These are phyloP conservation scores for Octodonta nipae DNA, from an alignment of 2,888 invertebrate species.

Conservation along the genomic window DNA sequence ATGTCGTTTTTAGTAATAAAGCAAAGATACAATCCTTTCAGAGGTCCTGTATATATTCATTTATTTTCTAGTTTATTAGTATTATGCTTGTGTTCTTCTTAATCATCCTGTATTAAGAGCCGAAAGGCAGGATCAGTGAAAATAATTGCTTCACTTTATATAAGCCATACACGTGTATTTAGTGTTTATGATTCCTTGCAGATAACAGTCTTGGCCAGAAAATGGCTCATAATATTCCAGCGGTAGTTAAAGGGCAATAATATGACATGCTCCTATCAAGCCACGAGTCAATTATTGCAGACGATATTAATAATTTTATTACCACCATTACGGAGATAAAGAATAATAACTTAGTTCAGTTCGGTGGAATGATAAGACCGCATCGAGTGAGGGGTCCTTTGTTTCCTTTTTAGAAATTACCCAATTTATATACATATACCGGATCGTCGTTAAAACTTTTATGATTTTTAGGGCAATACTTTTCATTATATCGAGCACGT, in stretches of 20 bases:
- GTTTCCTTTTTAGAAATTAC: constrained; percentile 16
- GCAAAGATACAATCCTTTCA: too few relatives aligned
- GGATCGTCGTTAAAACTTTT: constrained; percentile 27
- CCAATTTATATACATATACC: constrained; percentile 21
- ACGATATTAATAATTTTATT: constrained; percentile 37
- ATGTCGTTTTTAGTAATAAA: too few relatives aligned
- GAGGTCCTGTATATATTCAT: too few relatives aligned
- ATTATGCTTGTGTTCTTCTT: too few relatives aligned
- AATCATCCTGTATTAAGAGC: too few relatives aligned
- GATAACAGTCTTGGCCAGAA: constrained; percentile 11
- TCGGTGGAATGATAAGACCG: constrained; percentile 16
- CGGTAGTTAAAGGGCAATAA: constrained; percentile 29
- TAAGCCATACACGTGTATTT: too few relatives aligned
- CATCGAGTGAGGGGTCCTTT: constrained; percentile 13
- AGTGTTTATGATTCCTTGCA: constrained; percentile 9
- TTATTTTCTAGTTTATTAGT: too few relatives aligned
- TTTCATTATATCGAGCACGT: too few relatives aligned
- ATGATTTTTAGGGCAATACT: constrained; percentile 22
- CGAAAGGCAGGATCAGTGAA: too few relatives aligned
- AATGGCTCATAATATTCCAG: constrained; percentile 16
- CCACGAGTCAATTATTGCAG: constrained; percentile 30
- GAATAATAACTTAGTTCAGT: constrained; percentile 28
- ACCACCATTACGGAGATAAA: constrained; percentile 32
- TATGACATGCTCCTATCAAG: constrained; percentile 32
- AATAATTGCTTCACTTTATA: too few relatives aligned